Evolutionary conservation across 2,797 vertebrate species (phyloP), one percentile per base, ranked within the genome.

Genomic region (Myotis daubentonii): DNA sequence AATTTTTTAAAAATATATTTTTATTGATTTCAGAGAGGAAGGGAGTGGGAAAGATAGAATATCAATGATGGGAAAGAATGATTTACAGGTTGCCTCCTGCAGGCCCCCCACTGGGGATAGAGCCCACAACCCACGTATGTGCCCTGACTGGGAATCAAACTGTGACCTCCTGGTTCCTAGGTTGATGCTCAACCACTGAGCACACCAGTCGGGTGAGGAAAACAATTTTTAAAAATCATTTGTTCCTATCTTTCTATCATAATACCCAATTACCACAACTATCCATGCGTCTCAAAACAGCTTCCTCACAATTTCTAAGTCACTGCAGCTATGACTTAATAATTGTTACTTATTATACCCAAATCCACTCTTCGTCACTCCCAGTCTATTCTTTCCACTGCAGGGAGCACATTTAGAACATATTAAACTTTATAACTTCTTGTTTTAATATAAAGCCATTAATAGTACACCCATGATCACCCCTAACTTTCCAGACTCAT

Each of bases 241-340:
- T 84, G 65, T 41, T 83, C 72, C 62, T 38, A 33, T 6, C 8
- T 82, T 93, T 82, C 30, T 76, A 41, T 86, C 33, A 6, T 57
- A 87, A 66, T 72, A 72, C 28, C 10, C 57, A 86, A 85, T 85
- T 94, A 19, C 33, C 74, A 85, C 72, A 82, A 95, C 25, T 28
- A 36, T 25, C 66, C 53, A 76, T 20, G 60, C 33, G 74, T 85
- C 62, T 41, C 60, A 89, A 84, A 89, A 84, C 19, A 57, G n/a
- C n/a, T 83, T 78, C 19, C 36, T 66, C 25, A 55, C 71, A 87
- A 71, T 13, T 38, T 76, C 41, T 53, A 84, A 81, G 41, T 36
- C n/a, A 55, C 49, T 16, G 13, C 6, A 68, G 78, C 38, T 51
- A 30, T 17, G 20, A 76, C 33, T 91, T 53, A 74, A 53, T 28